Conservation (phyloP, 2,113 vertebrate species). For the Danio rerio region GRCz12tu NC_133182.1:33862501-33863000, state of each 20-base stretch:
- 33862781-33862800: slow-evolving; percentile 80
- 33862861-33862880: slow-evolving; percentile 90
- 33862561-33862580: slow-evolving; percentile 79
- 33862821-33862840: slow-evolving; percentile 85
- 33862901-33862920: slow-evolving; percentile 92
- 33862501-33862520: slow-evolving; percentile 73
- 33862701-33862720: slow-evolving; percentile 72
- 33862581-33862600: slow-evolving; percentile 77
- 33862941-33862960: slow-evolving; percentile 82
- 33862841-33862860: slow-evolving; percentile 87
- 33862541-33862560: slow-evolving; percentile 74
- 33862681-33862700: slow-evolving; percentile 71
- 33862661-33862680: slow-evolving; percentile 92
- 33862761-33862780: slow-evolving; percentile 74
- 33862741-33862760: slow-evolving; percentile 71
- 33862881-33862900: slow-evolving; percentile 87
- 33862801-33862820: slow-evolving; percentile 82
- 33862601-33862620: slow-evolving; percentile 81
- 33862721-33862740: slow-evolving; percentile 77
- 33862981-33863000: slow-evolving; percentile 93
- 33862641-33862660: slow-evolving; percentile 81
- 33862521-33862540: slow-evolving; percentile 77
- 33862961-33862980: slow-evolving; percentile 89
- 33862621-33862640: slow-evolving; percentile 85
- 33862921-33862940: slow-evolving; percentile 86